Evolutionary conservation across 2,888 invertebrate species (phyloP), one percentile per base, ranked within the genome.

Genomic region (Ophion ellenae): DNA sequence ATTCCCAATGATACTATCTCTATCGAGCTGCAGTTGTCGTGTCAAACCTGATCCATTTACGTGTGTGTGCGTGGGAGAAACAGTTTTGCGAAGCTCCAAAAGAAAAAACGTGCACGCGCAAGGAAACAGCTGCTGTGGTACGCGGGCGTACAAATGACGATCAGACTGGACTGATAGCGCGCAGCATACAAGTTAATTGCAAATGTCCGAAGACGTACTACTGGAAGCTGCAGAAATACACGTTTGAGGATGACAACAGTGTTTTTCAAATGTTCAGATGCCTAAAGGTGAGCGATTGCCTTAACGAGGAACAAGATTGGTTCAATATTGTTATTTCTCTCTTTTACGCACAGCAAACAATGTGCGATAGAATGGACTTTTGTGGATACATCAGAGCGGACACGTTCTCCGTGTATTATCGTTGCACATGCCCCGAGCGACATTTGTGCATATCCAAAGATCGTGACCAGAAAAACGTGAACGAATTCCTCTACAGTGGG

Each of bases 371-470:
- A 0, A 94, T 94, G 0, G 96, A 96, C 59, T 95, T 95, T 89
- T 97, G 96, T 90, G 96, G 96, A 0, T 94, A 95, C 84, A 95
- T 96, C 10, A 94, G 95, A 88, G 92, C 94, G n/a, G 96, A 96
- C 88, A 91, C 95, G 10, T 95, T 95, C 84, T 95, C 96, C 9
- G 94, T 96, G 17, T 96, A 96, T 90, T 96, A 96, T 89, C 95
- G 95, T 9, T 96, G 96, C 86, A 93, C 95, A 36, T 97, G 96
- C 87, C 96, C 96, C 0, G 91, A 92, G 83, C 94, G 95, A 11
- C 95, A 96, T 89, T 94, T 96, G 45, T 96, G 96, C 89, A 94
- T 96, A 20, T 95, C 95, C 82, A 95, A 95, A 10, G 89, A 95
- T 64, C 92, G 94, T 40, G 89, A 88, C 9, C 91, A 92, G 53